A percentile compares a stretch with the other conserved stretches of the same genome.
Evolutionary conservation across 2,888 invertebrate species (phyloP).

Genomic region (Idaea straminata): DNA sequence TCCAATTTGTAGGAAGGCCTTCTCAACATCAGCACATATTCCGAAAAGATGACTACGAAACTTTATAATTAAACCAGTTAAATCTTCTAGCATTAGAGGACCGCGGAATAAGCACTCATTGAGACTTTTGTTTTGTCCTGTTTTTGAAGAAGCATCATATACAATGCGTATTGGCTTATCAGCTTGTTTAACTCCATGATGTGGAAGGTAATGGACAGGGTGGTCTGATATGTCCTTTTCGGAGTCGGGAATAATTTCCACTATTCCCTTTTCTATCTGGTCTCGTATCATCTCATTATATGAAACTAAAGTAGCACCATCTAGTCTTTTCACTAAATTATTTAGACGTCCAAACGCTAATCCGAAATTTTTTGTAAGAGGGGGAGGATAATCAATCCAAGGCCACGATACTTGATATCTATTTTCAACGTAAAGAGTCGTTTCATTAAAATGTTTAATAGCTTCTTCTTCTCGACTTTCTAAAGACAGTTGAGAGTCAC

Average conservation of each 20-base stretch:
- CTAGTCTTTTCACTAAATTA: background rate
- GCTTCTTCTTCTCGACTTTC: constrained; percentile 2
- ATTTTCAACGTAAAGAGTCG: background rate
- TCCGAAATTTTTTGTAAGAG: constrained; percentile 4
- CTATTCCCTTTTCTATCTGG: too few species aligned
- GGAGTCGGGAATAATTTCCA: too few species aligned
- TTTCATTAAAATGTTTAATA: constrained; percentile 8
- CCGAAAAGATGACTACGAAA: background rate
- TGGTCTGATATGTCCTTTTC: too few species aligned
- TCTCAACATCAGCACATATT: constrained; percentile 11
- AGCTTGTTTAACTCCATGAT: constrained; percentile 4
- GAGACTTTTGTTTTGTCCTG: background rate
- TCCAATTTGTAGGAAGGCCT: constrained; percentile 15
- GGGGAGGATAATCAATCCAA: constrained; percentile 8
- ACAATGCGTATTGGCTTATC: background rate
- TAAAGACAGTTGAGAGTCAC: too few species aligned
- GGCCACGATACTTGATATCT: constrained; percentile 10
- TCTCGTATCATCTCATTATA: too few species aligned
- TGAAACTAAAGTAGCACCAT: too few species aligned
- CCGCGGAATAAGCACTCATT: background rate
- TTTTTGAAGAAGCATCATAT: constrained; percentile 8
- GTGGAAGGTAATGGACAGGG: background rate
- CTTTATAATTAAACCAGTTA: background rate
- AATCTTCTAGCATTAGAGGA: too few species aligned
- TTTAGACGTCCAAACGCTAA: constrained; percentile 6